Base-by-base conservation (phyloP, 2,113 vertebrate genomes). In the Odontophorus gujanensis region DNA sequence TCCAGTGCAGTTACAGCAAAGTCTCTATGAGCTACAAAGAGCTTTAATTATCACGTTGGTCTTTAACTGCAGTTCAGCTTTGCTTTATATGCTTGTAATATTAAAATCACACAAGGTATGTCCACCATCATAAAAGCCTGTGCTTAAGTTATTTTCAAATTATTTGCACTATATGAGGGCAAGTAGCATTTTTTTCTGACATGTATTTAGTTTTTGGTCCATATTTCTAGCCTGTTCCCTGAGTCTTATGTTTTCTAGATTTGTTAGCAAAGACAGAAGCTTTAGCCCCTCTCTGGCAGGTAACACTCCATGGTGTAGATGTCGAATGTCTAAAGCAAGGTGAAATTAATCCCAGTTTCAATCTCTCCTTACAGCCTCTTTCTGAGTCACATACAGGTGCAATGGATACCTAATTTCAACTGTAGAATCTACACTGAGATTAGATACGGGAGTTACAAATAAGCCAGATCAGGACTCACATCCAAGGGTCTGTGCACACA, bases 71-170 rank as follows among this genome's bases (percentile, higher is more conserved):
- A 91, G 15, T 67, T 92, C 77, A 80, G 42, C 53, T 81, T 85
- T 72, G 28, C 34, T 76, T 87, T 87, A 87, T 87, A 92, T 95
- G 28, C 17, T 85, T 78, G 76, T 85, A 95, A 79, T 67, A 82
- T 62, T 50, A 82, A 91, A 85, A 18, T 55, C 42, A 62, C 47
- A 85, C 85, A 78, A 67, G 65, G 13, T 30, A 38, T 26, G 26
- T 68, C 16, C 38, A 24, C 8, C 13, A 22, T 75, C 30, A 62
- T 22, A 1, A 78, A 68, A 66, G 36, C 11, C 55, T 57, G 7
- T 57, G 16, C 40, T 88, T 12, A 73, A 53, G 26, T 17, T 80
- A 26, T 87, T 87, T 77, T 71, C 26, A n/a, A 50, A 55, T 55
- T 55, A 32, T 55, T 30, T n/a, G 32, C 11, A 24, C 8, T 65